phyloP scores from a whole-genome alignment of 2,888 invertebrate species.

The Caenorhabditis afra region DNA sequence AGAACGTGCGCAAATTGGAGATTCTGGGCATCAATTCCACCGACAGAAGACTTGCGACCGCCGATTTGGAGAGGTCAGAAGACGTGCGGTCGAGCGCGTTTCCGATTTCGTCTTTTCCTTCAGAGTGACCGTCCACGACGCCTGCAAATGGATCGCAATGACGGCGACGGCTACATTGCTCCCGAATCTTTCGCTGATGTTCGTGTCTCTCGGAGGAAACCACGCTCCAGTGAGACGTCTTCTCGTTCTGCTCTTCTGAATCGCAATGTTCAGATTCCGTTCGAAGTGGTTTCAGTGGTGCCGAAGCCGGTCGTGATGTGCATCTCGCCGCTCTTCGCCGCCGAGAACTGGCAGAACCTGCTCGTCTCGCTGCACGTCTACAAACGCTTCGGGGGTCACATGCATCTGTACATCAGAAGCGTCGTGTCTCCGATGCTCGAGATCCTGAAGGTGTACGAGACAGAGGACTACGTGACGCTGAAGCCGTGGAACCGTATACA shows the following conservation, averaged over 20 bases:
- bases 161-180: constrained; percentile 32
- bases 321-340: constrained; percentile 65
- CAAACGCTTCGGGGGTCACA: constrained; percentile 60
- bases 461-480: constrained; percentile 56
- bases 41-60: constrained; percentile 11
- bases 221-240: constrained; percentile 38
- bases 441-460: constrained; percentile 60
- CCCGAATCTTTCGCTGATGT: constrained; percentile 35
- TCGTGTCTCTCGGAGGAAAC: constrained; percentile 42
- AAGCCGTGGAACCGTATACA: constrained; percentile 63
- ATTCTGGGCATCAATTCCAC: constrained; percentile 34
- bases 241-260: not conserved
- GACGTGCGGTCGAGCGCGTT: too few relatives aligned
- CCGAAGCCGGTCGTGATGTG: constrained; percentile 64
- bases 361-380: constrained; percentile 63
- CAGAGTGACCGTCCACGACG: constrained; percentile 64
- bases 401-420: constrained; percentile 67
- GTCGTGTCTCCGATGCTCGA: constrained; percentile 63
- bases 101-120: not conserved
- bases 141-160: constrained; percentile 64
- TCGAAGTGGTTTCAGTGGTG: constrained; percentile 29
- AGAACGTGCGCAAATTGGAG: constrained; percentile 25
- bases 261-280: constrained; percentile 59
- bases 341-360: constrained; percentile 65
- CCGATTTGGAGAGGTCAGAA: constrained; percentile 42